Evolutionary conservation across 2,888 invertebrate genomes (phyloP).

Genomic region (Taphrorychus bicolor): DNA sequence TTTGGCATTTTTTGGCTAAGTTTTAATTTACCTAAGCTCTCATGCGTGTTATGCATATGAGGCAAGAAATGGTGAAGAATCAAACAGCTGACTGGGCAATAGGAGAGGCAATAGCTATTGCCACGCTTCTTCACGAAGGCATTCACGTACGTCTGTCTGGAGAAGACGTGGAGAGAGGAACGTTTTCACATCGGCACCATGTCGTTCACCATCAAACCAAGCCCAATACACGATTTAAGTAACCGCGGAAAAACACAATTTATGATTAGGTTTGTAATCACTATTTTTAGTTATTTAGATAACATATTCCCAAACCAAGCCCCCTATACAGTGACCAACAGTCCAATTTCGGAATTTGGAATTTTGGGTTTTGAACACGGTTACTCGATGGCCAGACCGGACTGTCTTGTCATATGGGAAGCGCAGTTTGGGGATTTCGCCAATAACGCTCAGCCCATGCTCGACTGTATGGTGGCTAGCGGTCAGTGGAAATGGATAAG

Average conservation of each 20-base stretch:
- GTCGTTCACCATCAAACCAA: conserved; percentile 98
- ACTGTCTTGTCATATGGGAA: conserved; percentile 96
- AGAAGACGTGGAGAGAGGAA: conserved; percentile 98
- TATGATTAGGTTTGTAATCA: no score
- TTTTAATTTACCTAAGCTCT: conserved; percentile 62
- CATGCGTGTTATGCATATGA: conserved; percentile 83
- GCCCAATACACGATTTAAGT: conserved; percentile 73
- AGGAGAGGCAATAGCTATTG: conserved; percentile 97
- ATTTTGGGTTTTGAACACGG: conserved; percentile 74
- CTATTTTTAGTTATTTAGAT: conserved; percentile 74
- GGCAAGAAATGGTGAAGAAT: conserved; percentile 91
- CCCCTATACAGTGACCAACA: conserved; percentile 97
- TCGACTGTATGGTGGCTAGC: conserved; percentile 89
- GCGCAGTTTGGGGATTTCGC: conserved; percentile 99
- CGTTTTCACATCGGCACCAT: conserved; percentile 88
- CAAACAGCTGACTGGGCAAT: conserved; percentile 95
- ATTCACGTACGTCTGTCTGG: conserved; percentile 93
- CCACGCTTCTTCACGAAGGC: conserved; percentile 94
- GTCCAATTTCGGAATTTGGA: conserved; percentile 95
- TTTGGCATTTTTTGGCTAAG: no score
- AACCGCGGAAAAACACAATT: no score
- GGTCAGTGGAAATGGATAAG: conserved; percentile 99
- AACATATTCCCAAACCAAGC: conserved; percentile 97
- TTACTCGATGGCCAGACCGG: conserved; percentile 97
- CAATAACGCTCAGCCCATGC: conserved; percentile 97